Conservation (phyloP, 1,140 invertebrate genomes). For the Arctopsyche grandis region DNA sequence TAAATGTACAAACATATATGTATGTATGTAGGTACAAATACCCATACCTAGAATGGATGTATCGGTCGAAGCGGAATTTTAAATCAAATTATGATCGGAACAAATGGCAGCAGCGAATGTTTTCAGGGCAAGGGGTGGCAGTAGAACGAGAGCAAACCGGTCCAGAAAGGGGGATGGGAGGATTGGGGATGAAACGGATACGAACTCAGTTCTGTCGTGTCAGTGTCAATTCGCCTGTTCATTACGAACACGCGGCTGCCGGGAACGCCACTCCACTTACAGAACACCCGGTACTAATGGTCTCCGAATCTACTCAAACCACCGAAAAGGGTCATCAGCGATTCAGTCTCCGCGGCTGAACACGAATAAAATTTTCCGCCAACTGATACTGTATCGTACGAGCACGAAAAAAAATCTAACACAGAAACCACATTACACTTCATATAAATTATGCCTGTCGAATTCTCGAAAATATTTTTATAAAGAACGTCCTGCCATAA, state of each 20-base stretch:
- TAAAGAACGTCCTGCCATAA: too few species aligned
- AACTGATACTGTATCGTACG: too few species aligned
- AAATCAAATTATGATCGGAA: slow-evolving; percentile 34
- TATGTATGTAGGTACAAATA: too few species aligned
- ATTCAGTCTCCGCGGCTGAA: slow-evolving; percentile 1
- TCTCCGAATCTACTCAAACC: slow-evolving; percentile 4
- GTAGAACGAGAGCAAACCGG: too few species aligned
- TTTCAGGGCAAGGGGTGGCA: not conserved
- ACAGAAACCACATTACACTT: too few species aligned
- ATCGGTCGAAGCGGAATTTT: not conserved
- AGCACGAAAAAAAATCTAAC: too few species aligned
- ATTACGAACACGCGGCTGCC: slow-evolving; percentile 23
- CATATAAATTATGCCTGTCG: too few species aligned
- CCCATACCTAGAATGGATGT: too few species aligned
- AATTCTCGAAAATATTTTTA: too few species aligned
- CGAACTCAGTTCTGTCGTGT: slow-evolving; percentile 27
- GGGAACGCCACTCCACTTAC: slow-evolving; percentile 29
- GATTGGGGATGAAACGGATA: slow-evolving; percentile 3
- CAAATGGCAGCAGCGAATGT: slow-evolving; percentile 3
- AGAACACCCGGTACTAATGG: slow-evolving; percentile 3
- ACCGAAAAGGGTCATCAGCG: slow-evolving; percentile 26
- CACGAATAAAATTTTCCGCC: not conserved
- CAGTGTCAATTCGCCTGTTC: slow-evolving; percentile 41
- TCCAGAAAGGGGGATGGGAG: not conserved
- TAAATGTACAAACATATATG: too few species aligned